A percentile compares a stretch with the other conserved stretches of the same genome.
These are phyloP conservation scores for Drosophila trichaetosa DNA, from an alignment of 2,888 invertebrate species.

Conservation along the genomic window DNA sequence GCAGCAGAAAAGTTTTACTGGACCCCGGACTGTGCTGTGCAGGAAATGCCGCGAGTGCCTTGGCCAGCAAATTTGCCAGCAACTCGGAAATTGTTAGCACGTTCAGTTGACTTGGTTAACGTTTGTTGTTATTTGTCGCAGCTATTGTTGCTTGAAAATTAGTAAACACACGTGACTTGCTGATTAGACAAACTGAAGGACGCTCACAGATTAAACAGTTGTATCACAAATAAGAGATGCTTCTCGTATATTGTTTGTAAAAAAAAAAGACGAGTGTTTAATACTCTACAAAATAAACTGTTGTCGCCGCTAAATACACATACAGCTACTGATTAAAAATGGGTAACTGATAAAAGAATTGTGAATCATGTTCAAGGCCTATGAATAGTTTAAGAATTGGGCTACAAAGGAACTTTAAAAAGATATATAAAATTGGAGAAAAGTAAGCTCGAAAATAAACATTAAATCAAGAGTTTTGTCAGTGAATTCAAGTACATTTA, in stretches of 20 bases:
- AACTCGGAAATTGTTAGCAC: constrained; percentile 80
- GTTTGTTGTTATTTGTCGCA: constrained; percentile 12
- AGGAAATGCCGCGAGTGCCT: constrained; percentile 75
- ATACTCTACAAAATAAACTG: constrained; percentile 3
- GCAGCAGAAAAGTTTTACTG: constrained; percentile 31
- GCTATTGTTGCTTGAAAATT: constrained; percentile 41
- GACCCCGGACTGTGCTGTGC: constrained; percentile 27
- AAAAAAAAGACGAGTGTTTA: background rate
- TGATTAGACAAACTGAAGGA: constrained; percentile 53
- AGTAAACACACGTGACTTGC: constrained; percentile 56
- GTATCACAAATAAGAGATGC: constrained; percentile 3
- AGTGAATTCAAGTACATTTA: background rate
- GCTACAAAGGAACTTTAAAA: background rate
- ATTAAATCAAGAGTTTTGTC: background rate
- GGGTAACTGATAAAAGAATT: background rate
- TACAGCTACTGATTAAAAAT: background rate
- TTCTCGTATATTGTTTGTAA: background rate
- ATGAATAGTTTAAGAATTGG: background rate
- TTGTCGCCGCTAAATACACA: background rate
- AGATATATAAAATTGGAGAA: background rate
- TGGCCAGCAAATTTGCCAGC: constrained; percentile 49
- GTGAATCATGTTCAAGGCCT: background rate
- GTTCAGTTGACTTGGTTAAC: constrained; percentile 70
- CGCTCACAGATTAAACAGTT: constrained; percentile 25
- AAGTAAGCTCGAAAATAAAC: background rate